phyloP scores from a whole-genome alignment of 2,888 invertebrate species.

The Linyphia triangularis region DNA sequence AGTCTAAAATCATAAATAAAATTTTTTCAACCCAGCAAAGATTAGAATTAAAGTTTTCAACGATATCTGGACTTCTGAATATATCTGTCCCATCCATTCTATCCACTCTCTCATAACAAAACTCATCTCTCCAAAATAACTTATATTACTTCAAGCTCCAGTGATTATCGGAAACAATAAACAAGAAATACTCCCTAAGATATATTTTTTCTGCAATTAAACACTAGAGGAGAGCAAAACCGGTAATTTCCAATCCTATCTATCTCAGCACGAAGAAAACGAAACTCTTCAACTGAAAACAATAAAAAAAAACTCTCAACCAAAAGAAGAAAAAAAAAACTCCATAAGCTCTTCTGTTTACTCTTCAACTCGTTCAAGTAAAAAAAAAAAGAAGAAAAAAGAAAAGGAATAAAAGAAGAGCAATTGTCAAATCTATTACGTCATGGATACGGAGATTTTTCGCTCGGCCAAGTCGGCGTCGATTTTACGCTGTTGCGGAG shows the following conservation, averaged over 20 bases:
- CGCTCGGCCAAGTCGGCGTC: neutral
- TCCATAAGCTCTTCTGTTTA: neutral
- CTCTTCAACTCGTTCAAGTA: neutral
- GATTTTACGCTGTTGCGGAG: constrained; percentile 39
- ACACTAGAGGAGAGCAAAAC: neutral
- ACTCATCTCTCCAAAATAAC: neutral
- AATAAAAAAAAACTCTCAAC: neutral
- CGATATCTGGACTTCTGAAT: too few species aligned
- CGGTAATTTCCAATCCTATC: neutral
- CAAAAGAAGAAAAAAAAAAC: neutral
- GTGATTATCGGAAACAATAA: neutral
- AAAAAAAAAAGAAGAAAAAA: neutral
- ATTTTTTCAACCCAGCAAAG: too few species aligned
- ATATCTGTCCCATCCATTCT: too few species aligned
- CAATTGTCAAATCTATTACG: constrained; percentile 56
- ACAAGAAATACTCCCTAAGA: neutral
- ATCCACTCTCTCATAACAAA: too few species aligned
- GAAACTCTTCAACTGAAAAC: neutral
- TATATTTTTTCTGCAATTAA: neutral
- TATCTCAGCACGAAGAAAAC: neutral
- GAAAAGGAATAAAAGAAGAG: neutral
- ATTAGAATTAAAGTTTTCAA: too few species aligned
- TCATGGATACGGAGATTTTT: constrained; percentile 41
- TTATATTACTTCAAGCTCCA: neutral
- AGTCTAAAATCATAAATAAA: too few species aligned